Percentiles rank a stretch among this genome's conserved stretches.
Conservation (phyloP, 2,888 invertebrate genomes). For the Sphaeridia pumilis region DNA sequence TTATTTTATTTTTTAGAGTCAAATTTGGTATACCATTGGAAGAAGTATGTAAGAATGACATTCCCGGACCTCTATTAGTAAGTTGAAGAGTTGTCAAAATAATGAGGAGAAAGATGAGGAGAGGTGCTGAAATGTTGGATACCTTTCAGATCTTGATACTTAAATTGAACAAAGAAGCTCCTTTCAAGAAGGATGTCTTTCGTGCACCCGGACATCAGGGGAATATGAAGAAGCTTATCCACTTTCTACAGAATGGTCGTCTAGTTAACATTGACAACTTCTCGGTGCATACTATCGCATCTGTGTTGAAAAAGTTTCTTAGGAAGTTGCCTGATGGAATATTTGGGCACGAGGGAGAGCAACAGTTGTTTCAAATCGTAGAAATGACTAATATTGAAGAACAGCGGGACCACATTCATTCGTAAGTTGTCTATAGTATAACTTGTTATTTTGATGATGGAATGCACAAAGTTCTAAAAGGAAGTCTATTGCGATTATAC, state of each 20-base stretch:
- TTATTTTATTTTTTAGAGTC: constrained; percentile 48
- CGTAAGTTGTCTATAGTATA: constrained; percentile 47
- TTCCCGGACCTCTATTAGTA: constrained; percentile 82
- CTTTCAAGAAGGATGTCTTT: constrained; percentile 83
- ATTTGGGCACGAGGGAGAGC: constrained; percentile 84
- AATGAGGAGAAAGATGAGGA: not conserved
- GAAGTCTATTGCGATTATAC: constrained; percentile 33
- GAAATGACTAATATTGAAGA: constrained; percentile 46
- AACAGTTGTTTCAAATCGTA: constrained; percentile 76
- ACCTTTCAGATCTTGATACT: constrained; percentile 65
- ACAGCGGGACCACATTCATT: constrained; percentile 83
- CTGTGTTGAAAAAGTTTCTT: constrained; percentile 94
- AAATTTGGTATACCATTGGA: constrained; percentile 86
- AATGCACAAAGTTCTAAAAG: constrained; percentile 7
- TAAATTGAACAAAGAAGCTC: constrained; percentile 89
- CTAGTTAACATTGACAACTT: constrained; percentile 88
- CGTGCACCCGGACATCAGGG: constrained; percentile 90
- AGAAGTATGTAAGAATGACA: constrained; percentile 89
- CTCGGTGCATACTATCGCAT: constrained; percentile 94
- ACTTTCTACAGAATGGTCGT: constrained; percentile 77
- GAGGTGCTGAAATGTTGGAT: not conserved
- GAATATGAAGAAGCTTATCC: constrained; percentile 84
- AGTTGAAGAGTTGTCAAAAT: constrained; percentile 40
- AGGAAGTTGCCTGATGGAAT: constrained; percentile 94
- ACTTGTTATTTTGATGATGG: constrained; percentile 4